A percentile compares a stretch with the other conserved stretches of the same genome.
phyloP scores from a whole-genome alignment of 1,140 invertebrate species.

The Sycobia sp. region DNA sequence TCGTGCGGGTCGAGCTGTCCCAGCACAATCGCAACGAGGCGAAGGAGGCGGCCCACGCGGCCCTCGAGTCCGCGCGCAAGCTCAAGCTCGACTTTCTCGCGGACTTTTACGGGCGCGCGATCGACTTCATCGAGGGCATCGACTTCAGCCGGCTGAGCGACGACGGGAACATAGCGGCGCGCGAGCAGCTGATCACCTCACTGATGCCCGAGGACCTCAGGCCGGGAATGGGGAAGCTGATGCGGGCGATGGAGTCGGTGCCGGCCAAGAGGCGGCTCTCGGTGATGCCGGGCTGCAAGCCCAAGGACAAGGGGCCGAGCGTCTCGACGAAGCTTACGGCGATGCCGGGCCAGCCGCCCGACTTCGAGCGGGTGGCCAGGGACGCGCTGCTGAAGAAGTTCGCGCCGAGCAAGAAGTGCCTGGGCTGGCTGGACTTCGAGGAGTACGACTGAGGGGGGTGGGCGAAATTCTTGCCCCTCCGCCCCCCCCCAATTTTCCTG shows the following conservation, averaged over 20 bases:
- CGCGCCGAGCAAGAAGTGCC: conserved; percentile 34
- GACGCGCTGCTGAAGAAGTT: conserved; percentile 36
- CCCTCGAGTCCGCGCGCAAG: conserved; percentile 40
- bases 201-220: conserved; percentile 47
- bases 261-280: conserved; percentile 44
- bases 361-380: conserved; percentile 38
- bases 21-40: conserved; percentile 51
- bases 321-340: conserved; percentile 43
- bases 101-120: conserved; percentile 45
- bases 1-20: conserved; percentile 46
- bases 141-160: conserved; percentile 39
- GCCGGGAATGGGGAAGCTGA: conserved; percentile 40
- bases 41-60: conserved; percentile 41
- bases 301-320: conserved; percentile 7
- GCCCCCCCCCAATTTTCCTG: too few species aligned
- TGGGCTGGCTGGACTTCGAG: conserved; percentile 45
- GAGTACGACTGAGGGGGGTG: conserved; percentile 43
- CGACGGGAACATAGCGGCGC: conserved; percentile 38
- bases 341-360: conserved; percentile 27
- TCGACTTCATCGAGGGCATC: conserved; percentile 39
- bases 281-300: conserved; percentile 52
- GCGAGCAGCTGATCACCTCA: conserved; percentile 43
- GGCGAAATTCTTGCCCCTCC: too few species aligned
- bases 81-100: conserved; percentile 42
- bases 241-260: conserved; percentile 46